phyloP scores from a whole-genome alignment of 2,113 vertebrate species.

The Siphamia tubifer region DNA sequence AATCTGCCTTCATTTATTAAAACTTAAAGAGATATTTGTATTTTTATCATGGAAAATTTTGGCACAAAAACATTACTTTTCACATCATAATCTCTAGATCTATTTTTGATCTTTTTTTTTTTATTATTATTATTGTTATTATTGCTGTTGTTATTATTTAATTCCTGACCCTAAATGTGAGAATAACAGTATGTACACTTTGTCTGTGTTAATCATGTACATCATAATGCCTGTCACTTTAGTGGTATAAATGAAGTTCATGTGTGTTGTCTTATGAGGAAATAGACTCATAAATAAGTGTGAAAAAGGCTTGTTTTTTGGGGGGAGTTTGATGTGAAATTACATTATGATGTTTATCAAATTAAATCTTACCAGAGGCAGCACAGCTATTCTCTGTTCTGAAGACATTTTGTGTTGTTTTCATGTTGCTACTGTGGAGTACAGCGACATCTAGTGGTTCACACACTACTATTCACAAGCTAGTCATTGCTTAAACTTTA shows the following conservation, averaged over 20 bases:
- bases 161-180: slow-evolving; percentile 31
- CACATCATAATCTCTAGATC: slow-evolving; percentile 35
- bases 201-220: slow-evolving; percentile 6
- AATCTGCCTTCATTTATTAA: slow-evolving; percentile 39
- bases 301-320: not conserved
- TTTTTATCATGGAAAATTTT: slow-evolving; percentile 35
- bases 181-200: not conserved
- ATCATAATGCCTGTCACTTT: not conserved
- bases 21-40: slow-evolving; percentile 29
- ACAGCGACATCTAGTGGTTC: slow-evolving; percentile 64
- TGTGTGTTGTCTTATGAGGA: not conserved
- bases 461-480: not conserved
- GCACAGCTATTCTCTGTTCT: slow-evolving; percentile 9
- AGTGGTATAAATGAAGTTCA: not conserved
- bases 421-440: slow-evolving; percentile 41
- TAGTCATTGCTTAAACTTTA: not conserved
- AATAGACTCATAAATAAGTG: not conserved
- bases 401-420: slow-evolving; percentile 15
- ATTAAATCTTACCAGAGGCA: not conserved
- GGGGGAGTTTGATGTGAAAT: slow-evolving; percentile 10
- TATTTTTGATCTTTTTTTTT: slow-evolving; percentile 33
- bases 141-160: slow-evolving; percentile 6
- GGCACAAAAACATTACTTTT: slow-evolving; percentile 15
- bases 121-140: not conserved
- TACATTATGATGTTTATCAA: not conserved